phyloP scores from a whole-genome alignment of 2,113 vertebrate genomes.

The Tupaia tana region DNA sequence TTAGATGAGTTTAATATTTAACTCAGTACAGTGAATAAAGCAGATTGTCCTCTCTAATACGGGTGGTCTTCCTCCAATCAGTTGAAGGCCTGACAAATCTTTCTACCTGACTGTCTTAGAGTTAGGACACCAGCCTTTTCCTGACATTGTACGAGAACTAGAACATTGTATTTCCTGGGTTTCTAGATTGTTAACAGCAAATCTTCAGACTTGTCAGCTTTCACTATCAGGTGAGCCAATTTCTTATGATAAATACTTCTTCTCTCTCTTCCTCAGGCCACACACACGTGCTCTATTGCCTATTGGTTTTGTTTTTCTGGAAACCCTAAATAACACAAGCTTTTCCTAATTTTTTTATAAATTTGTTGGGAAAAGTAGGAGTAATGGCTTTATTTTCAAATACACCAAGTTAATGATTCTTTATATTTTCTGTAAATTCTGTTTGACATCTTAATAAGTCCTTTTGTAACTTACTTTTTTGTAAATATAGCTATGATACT shows the following conservation, averaged over 20 bases:
- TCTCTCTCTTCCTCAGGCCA: neutral
- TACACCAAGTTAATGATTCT: neutral
- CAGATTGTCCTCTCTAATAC: neutral
- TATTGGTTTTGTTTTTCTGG: neutral
- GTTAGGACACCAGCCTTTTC: neutral
- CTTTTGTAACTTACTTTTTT: neutral
- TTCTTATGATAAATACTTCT: neutral
- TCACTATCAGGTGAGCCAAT: neutral
- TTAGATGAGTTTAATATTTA: conserved; percentile 14
- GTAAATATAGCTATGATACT: neutral
- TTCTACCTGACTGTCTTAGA: neutral
- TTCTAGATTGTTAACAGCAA: neutral
- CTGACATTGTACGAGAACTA: neutral
- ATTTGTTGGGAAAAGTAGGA: neutral
- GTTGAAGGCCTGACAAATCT: neutral
- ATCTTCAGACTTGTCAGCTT: neutral
- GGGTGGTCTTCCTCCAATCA: neutral
- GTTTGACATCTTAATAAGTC: neutral
- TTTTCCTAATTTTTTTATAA: neutral
- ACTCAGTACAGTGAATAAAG: neutral
- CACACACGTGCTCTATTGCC: neutral
- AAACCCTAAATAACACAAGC: neutral
- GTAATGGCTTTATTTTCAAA: conserved; percentile 3
- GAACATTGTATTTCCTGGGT: neutral
- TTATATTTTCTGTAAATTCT: conserved; percentile 11